Percentiles rank a stretch among this genome's conserved stretches.
phyloP scores from a whole-genome alignment of 1,140 invertebrate genomes.

The Goniozus legneri region DNA sequence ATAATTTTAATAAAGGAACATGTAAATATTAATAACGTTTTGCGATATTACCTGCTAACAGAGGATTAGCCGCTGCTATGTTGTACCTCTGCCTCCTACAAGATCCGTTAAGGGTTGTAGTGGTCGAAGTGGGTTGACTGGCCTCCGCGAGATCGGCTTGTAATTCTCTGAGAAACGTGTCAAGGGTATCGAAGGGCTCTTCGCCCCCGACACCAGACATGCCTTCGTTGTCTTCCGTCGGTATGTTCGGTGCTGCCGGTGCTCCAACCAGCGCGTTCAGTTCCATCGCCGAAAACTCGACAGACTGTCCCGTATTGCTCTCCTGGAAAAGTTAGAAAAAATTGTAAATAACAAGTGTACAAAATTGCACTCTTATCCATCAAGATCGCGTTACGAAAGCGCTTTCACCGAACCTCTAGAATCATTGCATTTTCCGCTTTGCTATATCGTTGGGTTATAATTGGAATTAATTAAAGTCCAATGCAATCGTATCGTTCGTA shows the following conservation, averaged over 20 bases:
- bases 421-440: no score
- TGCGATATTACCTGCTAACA: slow-evolving; percentile 62
- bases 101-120: slow-evolving; percentile 45
- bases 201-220: slow-evolving; percentile 37
- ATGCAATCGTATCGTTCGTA: no score
- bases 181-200: slow-evolving; percentile 49
- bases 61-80: slow-evolving; percentile 77
- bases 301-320: slow-evolving; percentile 45
- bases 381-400: no score
- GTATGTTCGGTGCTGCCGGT: slow-evolving; percentile 36
- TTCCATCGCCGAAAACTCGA: slow-evolving; percentile 51
- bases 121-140: slow-evolving; percentile 50
- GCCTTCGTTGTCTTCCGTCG: slow-evolving; percentile 32
- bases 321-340: slow-evolving; percentile 28
- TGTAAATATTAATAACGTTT: not conserved
- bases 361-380: no score
- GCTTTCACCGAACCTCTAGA: not conserved
- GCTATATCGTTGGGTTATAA: no score
- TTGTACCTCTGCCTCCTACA: slow-evolving; percentile 68
- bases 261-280: slow-evolving; percentile 45
- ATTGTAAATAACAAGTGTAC: not conserved
- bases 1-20: not conserved
- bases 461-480: no score
- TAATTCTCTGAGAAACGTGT: slow-evolving; percentile 49
- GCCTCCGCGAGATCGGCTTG: slow-evolving; percentile 49